phyloP scores from a whole-genome alignment of 2,888 invertebrate genomes.

The Apoda limacodes region DNA sequence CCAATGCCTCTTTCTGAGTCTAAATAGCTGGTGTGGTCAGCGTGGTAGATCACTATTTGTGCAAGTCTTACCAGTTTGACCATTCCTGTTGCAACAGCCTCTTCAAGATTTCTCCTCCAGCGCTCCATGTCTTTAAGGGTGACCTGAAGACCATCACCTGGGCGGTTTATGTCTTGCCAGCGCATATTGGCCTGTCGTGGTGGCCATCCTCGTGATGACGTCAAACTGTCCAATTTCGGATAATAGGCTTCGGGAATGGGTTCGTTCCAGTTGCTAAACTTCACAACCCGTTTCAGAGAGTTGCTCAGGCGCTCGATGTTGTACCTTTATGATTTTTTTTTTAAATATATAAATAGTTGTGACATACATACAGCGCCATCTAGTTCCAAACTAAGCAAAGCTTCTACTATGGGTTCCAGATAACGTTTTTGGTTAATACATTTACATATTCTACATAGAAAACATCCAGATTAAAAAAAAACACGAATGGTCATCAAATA shows the following conservation, averaged over 20 bases:
- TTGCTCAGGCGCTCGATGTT: constrained; percentile 84
- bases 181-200: constrained; percentile 72
- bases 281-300: constrained; percentile 71
- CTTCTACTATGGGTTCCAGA: not conserved
- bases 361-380: constrained; percentile 29
- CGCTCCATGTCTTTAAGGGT: constrained; percentile 77
- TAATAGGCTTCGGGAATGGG: constrained; percentile 84
- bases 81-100: constrained; percentile 78
- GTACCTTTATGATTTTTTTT: constrained; percentile 54
- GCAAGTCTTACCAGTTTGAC: constrained; percentile 71
- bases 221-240: constrained; percentile 81
- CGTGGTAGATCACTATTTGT: too few relatives aligned
- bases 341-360: not conserved
- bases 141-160: constrained; percentile 69
- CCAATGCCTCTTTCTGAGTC: too few relatives aligned
- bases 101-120: constrained; percentile 80
- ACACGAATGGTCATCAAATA: too few relatives aligned
- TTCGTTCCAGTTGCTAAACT: constrained; percentile 75
- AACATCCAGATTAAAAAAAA: too few relatives aligned
- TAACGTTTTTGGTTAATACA: too few relatives aligned
- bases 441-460: too few relatives aligned
- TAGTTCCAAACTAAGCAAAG: not conserved
- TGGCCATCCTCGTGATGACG: constrained; percentile 79
- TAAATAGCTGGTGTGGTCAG: too few relatives aligned
- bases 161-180: constrained; percentile 75